Conservation (phyloP, 2,113 vertebrate species). For the Heterotilapia buettikoferi region DNA sequence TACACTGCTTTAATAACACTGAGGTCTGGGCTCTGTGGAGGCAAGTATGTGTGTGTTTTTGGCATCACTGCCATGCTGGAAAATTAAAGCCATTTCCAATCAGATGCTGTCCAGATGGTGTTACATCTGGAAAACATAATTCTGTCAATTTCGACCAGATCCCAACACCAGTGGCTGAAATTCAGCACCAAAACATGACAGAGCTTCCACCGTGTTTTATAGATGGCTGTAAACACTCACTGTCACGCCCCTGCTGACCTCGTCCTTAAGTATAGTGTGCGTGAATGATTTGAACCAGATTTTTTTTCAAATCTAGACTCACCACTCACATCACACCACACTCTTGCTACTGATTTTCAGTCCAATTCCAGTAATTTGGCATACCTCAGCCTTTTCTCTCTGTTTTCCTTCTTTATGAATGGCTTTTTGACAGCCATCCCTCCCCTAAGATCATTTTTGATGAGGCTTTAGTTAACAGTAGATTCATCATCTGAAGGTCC, state of each 20-base stretch:
- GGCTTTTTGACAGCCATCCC: background rate
- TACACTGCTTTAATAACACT: background rate
- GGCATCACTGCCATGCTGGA: background rate
- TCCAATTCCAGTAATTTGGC: background rate
- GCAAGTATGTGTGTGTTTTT: background rate
- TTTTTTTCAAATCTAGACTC: background rate
- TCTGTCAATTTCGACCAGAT: background rate
- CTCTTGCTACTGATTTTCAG: background rate
- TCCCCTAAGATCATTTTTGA: background rate
- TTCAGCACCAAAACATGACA: background rate
- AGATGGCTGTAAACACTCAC: background rate
- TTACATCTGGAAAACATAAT: background rate
- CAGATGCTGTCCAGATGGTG: background rate
- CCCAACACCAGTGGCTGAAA: background rate
- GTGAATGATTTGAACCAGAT: background rate
- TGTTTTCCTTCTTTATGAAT: background rate
- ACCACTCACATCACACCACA: background rate
- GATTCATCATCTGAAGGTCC: background rate
- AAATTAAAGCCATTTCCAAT: background rate
- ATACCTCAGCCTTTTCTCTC: background rate
- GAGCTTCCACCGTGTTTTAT: background rate
- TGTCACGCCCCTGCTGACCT: background rate
- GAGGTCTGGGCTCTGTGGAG: background rate
- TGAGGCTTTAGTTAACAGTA: background rate
- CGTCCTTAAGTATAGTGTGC: background rate